Base-by-base conservation (phyloP, 1,140 invertebrate genomes). In the Cherax destructor region DNA sequence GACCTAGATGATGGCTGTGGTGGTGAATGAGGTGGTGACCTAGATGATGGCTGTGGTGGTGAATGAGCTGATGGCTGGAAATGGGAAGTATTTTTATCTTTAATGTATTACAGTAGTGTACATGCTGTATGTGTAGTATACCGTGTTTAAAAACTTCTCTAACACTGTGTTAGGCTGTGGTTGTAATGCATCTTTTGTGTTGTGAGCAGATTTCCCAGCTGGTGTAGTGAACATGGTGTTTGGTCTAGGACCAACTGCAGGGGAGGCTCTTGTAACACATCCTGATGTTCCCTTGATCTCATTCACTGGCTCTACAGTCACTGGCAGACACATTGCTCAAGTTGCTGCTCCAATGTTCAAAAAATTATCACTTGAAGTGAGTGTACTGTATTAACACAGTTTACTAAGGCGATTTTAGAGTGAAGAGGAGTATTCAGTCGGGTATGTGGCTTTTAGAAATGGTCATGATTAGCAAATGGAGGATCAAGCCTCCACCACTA, bases 221-320 rank as follows among this genome's bases (percentile, higher is more conserved):
- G 96, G 96, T 84, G 96, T 96, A 6, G 94, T 96, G 1, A 96
- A 96, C 93, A 94, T 96, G 93, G 95, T 96, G 18, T 96, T 96
- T 94, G 96, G 96, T 30, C 93, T 93, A 80, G 96, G 96, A 13
- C 93, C 94, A 7, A 94, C 93, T 78, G 95, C 95, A 80, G 96
- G 96, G 10, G 94, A 95, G 84, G 94, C 95, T 4, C 92, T 96
- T 5, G 95, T 96, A 0, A 94, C 90, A 72, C 95, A 96, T 93
- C 95, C 95, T 2, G 94, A 95, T 86, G 95, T 96, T 7, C 94
- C 93, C 3, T 86, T 95, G 4, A 94, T 95, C 9, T 95, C 94
- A n/a, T 96, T 96, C 93, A 96, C 96, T 80, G 96, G 96, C 18
- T 95, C 95, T 49, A 96, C 96, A 4, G 94, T 94, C 13, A 95